phyloP scores from a whole-genome alignment of 2,888 invertebrate genomes.

The Thelaira solivaga region DNA sequence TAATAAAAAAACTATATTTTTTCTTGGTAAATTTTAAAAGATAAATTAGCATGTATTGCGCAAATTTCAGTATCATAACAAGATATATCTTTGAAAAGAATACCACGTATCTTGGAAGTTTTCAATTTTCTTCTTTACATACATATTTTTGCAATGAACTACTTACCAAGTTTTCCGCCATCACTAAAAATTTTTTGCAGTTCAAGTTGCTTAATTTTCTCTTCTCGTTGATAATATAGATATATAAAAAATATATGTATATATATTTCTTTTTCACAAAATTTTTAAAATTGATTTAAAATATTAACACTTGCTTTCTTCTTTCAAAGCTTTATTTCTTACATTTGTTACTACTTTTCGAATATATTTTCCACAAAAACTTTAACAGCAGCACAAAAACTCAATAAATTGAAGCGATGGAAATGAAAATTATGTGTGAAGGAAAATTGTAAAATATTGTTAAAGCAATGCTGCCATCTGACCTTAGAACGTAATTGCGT shows the following conservation, averaged over 20 bases:
- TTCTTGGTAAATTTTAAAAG: too few relatives aligned
- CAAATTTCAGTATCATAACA: neutral
- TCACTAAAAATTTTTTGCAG: slow-evolving; percentile 37
- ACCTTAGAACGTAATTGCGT: too few relatives aligned
- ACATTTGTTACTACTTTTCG: slow-evolving; percentile 23
- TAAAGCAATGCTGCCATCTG: too few relatives aligned
- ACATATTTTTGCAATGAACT: slow-evolving; percentile 4
- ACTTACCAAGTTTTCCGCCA: slow-evolving; percentile 64
- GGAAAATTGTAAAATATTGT: slow-evolving; percentile 34
- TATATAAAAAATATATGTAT: slow-evolving; percentile 7
- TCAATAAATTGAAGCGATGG: slow-evolving; percentile 38
- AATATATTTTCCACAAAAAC: slow-evolving; percentile 28
- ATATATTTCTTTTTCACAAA: slow-evolving; percentile 12
- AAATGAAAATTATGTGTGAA: slow-evolving; percentile 50
- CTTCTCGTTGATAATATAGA: neutral
- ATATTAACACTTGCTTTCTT: neutral
- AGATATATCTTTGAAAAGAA: neutral
- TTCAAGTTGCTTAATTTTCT: slow-evolving; percentile 1
- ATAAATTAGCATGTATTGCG: too few relatives aligned
- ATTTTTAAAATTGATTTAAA: neutral
- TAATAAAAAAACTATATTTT: too few relatives aligned
- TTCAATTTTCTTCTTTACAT: neutral
- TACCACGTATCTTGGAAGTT: slow-evolving; percentile 18
- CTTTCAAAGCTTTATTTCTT: neutral
- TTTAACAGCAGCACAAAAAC: slow-evolving; percentile 33